Evolutionary conservation across 2,797 vertebrate genomes (phyloP), one percentile per base, ranked within the genome.

Genomic region (Crax fasciolata): DNA sequence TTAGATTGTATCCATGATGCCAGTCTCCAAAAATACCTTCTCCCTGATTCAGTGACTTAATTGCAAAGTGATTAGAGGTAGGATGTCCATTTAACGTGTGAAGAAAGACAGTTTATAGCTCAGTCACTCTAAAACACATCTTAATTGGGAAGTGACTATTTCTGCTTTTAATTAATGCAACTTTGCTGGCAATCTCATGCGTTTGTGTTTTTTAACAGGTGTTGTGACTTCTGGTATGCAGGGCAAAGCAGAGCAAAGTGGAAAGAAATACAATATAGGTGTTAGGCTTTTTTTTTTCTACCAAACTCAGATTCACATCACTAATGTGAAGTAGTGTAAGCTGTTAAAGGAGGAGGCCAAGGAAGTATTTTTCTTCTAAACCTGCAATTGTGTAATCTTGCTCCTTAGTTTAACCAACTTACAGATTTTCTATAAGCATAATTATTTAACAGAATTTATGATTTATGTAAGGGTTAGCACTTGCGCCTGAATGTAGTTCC

Each of bases 111-210:
- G 74, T 90, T 96, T 93, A 93, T 90, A 88, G 54, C 91, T 94
- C 88, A 94, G 67, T 96, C 62, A 63, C 74, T 96, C 65, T 89
- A 89, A 96, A 96, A 24, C n/a, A n/a, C 57, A 70, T 82, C 51
- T 84, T 91, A 93, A 93, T 96, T 96, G 92, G 74, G 77, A 96
- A 96, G 83, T 77, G 59, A 74, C 79, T 90, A 86, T 94, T 93
- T 90, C 68, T 93, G 13, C 39, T 63, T 63, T 30, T 20, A 63
- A 43, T 63, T 63, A 63, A 63, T 13, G 11, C 19, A 41, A 10
- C 28, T 41, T 28, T 21, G 27, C 41, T 43, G 61, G 27, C 18
- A 10, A 14, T 43, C 13, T 41, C 4, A 18, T 43, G 17, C 67
- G 44, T 68, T 84, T 63, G 17, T 70, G 27, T 66, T 7, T 57